Evolutionary conservation across 2,888 invertebrate species (phyloP).

Genomic region (Lepidonotus clava): DNA sequence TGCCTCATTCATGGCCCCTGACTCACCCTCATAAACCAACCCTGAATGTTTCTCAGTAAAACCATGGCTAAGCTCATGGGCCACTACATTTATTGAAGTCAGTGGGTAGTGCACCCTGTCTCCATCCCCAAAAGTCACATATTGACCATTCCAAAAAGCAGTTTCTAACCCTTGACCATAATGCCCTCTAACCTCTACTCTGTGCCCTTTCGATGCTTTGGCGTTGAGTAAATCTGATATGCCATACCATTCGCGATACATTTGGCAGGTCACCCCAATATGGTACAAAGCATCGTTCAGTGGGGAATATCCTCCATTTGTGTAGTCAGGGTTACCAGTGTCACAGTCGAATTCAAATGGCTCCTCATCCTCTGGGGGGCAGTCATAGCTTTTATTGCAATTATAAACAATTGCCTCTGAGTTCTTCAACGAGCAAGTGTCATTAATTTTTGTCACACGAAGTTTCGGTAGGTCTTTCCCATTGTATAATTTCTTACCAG

Average conservation of each 20-base stretch:
- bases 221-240: not conserved
- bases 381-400: not conserved
- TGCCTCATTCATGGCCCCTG: conserved; percentile 70
- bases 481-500: conserved; percentile 15
- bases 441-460: not conserved
- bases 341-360: conserved; percentile 61
- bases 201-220: not conserved
- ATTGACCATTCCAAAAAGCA: conserved; percentile 63
- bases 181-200: conserved; percentile 8
- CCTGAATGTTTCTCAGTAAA: conserved; percentile 66
- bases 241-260: conserved; percentile 37
- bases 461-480: not conserved
- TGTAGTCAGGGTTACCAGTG: conserved; percentile 61
- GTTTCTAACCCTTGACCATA: conserved; percentile 39
- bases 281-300: conserved; percentile 28
- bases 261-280: not conserved
- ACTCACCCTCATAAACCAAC: conserved; percentile 65
- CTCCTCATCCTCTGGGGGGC: not conserved
- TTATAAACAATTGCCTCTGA: not conserved
- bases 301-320: conserved; percentile 67
- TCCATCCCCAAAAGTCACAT: conserved; percentile 68
- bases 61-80: conserved; percentile 70
- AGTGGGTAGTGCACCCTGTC: conserved; percentile 64
- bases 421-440: conserved; percentile 25
- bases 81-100: conserved; percentile 65